These are phyloP conservation scores for Slavum lentiscoides DNA, from an alignment of 2,888 invertebrate genomes.

Conservation along the genomic window DNA sequence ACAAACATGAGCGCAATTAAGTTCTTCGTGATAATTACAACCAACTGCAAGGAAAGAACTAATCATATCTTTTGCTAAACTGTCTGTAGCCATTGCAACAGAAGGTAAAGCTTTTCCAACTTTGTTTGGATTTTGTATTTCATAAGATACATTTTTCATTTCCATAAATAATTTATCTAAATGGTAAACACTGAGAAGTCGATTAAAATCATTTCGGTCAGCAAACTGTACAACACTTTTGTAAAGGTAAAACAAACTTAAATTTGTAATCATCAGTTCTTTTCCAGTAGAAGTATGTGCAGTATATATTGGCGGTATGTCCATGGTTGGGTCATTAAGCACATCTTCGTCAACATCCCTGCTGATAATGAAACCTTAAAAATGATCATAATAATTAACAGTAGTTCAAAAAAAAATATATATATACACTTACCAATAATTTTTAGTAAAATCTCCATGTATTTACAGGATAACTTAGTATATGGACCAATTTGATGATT, in stretches of 20 bases:
- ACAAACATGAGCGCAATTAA: neutral
- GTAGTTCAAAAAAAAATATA: neutral
- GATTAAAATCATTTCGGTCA: slow-evolving; percentile 1
- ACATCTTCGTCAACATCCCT: slow-evolving; percentile 21
- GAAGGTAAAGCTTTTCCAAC: slow-evolving; percentile 20
- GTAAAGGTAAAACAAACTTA: slow-evolving; percentile 22
- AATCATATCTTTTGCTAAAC: slow-evolving; percentile 23
- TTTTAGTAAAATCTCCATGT: slow-evolving; percentile 25
- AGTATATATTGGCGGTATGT: slow-evolving; percentile 41
- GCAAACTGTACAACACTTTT: neutral
- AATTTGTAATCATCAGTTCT: slow-evolving; percentile 21
- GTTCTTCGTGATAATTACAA: slow-evolving; percentile 35
- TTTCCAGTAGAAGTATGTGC: slow-evolving; percentile 20
- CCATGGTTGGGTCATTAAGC: slow-evolving; percentile 16
- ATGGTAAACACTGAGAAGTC: slow-evolving; percentile 27
- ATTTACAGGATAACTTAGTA: neutral
- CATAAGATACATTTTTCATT: slow-evolving; percentile 27
- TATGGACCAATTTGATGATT: slow-evolving; percentile 19
- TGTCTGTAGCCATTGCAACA: slow-evolving; percentile 37
- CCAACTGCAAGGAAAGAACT: slow-evolving; percentile 8
- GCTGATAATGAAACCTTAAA: slow-evolving; percentile 37
- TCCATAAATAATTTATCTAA: slow-evolving; percentile 43
- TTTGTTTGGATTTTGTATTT: neutral
- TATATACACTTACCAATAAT: slow-evolving; percentile 19
- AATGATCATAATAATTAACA: neutral